Evolutionary conservation across 2,888 invertebrate species (phyloP).

Genomic region (Atethmia centrago): DNA sequence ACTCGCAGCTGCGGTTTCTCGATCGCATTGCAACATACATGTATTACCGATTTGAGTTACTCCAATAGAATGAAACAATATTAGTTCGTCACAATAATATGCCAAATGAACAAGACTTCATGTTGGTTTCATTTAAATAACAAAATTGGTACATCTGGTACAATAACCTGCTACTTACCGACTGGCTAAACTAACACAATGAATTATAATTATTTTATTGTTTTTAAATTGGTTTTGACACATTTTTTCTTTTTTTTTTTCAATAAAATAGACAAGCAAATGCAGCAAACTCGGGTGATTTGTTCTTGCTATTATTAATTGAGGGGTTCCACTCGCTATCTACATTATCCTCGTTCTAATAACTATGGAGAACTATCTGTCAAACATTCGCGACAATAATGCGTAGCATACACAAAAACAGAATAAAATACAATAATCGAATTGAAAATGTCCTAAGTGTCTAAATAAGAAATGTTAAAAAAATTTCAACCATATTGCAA

Average conservation of each 20-base stretch:
- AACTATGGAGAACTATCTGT: not conserved
- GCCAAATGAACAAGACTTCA: not conserved
- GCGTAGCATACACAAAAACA: not conserved
- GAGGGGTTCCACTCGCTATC: not conserved
- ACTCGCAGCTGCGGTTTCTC: conserved; percentile 83
- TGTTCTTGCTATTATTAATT: not conserved
- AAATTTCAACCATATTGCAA: not conserved
- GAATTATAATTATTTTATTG: not conserved
- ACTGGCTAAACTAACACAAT: not conserved
- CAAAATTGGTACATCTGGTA: not conserved
- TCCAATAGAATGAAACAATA: conserved; percentile 44
- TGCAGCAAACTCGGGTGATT: not conserved
- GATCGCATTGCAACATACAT: conserved; percentile 77
- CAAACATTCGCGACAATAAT: conserved; percentile 25
- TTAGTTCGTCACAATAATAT: conserved; percentile 31
- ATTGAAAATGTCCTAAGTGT: not conserved
- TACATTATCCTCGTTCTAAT: too few relatives aligned
- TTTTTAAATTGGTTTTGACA: not conserved
- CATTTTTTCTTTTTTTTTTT: not conserved
- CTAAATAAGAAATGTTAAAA: not conserved
- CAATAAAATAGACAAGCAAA: not conserved
- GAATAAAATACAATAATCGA: not conserved
- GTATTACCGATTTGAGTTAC: conserved; percentile 53
- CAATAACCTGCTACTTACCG: too few relatives aligned
- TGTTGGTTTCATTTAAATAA: not conserved